A percentile compares a stretch with the other conserved stretches of the same genome.
These are phyloP conservation scores for Tethea ocularis DNA, from an alignment of 2,888 invertebrate species.

Conservation along the genomic window DNA sequence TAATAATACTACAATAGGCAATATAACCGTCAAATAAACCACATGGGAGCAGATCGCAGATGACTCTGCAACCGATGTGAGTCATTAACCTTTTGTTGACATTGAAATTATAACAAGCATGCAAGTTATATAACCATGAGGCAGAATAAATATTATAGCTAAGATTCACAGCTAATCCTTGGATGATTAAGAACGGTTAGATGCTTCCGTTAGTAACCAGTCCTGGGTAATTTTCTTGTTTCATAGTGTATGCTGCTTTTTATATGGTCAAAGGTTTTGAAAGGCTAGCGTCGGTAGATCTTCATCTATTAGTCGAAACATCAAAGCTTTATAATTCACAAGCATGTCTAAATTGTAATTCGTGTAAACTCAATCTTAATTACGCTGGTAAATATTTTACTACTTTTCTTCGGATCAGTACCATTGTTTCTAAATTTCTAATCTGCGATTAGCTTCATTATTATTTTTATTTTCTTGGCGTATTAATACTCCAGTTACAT, in stretches of 20 bases:
- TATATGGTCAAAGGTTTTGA: not conserved
- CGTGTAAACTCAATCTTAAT: no score
- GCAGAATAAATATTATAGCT: not conserved
- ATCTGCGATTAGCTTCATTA: not conserved
- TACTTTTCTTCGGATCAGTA: not conserved
- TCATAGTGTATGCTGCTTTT: not conserved
- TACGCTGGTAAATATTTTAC: no score
- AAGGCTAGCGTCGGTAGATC: not conserved
- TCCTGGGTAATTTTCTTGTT: not conserved
- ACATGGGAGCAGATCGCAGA: conserved; percentile 27
- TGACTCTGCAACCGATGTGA: conserved; percentile 34
- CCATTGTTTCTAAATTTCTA: not conserved
- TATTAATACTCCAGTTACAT: conserved; percentile 1
- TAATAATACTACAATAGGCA: conserved; percentile 3
- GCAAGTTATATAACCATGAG: conserved; percentile 5
- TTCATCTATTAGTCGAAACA: not conserved
- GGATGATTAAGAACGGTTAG: not conserved
- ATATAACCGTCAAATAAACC: not conserved
- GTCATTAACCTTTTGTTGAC: conserved; percentile 52
- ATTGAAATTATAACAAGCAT: conserved; percentile 43
- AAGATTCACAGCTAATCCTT: not conserved
- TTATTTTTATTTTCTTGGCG: not conserved
- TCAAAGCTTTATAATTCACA: not conserved
- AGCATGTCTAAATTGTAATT: no score
- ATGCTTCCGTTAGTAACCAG: not conserved